Evolutionary conservation across 2,888 invertebrate genomes (phyloP).

Genomic region (Mechanitis mazaeus): DNA sequence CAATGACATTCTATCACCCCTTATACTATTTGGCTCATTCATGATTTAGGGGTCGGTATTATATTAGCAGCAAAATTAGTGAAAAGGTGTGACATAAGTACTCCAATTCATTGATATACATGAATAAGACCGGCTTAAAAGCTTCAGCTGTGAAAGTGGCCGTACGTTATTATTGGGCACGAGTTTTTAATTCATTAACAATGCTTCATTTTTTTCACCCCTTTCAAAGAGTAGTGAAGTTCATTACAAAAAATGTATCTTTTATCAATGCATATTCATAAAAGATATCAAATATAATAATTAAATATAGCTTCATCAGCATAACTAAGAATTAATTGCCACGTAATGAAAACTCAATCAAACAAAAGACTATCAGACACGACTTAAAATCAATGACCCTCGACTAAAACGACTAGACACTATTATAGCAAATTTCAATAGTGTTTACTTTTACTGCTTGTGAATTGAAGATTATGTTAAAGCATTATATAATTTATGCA

Average conservation of each 20-base stretch:
- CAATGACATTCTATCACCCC: constrained; percentile 56
- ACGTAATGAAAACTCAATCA: constrained; percentile 15
- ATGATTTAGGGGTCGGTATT: constrained; percentile 61
- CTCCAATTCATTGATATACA: constrained; percentile 61
- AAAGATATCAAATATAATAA: too few relatives aligned
- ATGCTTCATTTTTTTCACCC: neutral
- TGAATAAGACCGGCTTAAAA: constrained; percentile 52
- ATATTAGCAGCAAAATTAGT: constrained; percentile 68
- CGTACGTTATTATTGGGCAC: neutral
- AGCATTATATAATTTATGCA: constrained; percentile 2
- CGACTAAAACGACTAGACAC: constrained; percentile 38
- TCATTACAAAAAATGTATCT: too few relatives aligned
- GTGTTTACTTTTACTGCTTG: constrained; percentile 41
- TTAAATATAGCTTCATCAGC: too few relatives aligned
- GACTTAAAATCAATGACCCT: constrained; percentile 41
- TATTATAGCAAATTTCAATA: constrained; percentile 35
- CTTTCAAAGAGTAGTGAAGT: too few relatives aligned
- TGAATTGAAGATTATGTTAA: neutral
- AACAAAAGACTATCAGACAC: constrained; percentile 32
- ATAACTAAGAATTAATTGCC: neutral
- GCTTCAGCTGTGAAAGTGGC: constrained; percentile 21
- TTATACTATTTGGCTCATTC: constrained; percentile 46
- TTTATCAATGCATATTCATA: too few relatives aligned
- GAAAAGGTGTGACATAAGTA: constrained; percentile 68
- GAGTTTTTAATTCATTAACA: constrained; percentile 1